Conservation (phyloP, 2,888 invertebrate species). For the Rhagonycha fulva region DNA sequence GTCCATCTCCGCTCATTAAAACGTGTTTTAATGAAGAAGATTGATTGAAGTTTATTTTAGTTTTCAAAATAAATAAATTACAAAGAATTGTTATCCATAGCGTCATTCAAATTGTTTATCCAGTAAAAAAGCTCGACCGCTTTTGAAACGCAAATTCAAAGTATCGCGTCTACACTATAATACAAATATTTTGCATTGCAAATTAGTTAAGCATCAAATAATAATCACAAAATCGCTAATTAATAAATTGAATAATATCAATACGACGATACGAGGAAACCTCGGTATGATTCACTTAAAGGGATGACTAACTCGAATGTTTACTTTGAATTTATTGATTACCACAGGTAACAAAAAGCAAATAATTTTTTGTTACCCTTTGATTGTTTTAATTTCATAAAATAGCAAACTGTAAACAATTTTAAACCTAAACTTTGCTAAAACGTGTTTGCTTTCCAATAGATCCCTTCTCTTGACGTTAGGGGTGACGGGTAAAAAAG, state of each 20-base stretch:
- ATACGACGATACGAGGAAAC: background rate
- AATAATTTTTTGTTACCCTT: background rate
- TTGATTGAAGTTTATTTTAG: conserved; percentile 7
- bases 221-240: background rate
- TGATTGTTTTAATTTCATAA: background rate
- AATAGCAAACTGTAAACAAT: background rate
- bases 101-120: conserved; percentile 5
- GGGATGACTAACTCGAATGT: conserved; percentile 33
- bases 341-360: background rate
- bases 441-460: background rate
- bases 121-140: conserved; percentile 8
- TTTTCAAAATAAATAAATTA: conserved; percentile 8
- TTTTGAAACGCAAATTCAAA: conserved; percentile 1
- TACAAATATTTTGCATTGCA: background rate
- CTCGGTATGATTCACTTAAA: conserved; percentile 32
- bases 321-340: conserved; percentile 23
- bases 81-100: background rate
- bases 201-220: background rate
- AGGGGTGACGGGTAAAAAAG: background rate
- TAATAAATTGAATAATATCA: background rate
- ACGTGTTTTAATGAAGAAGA: conserved; percentile 5
- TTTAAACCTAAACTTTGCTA: background rate
- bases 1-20: conserved; percentile 28
- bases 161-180: background rate
- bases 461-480: background rate